Evolutionary conservation across 2,797 vertebrate species (phyloP).

Genomic region (Sebastes variabilis): DNA sequence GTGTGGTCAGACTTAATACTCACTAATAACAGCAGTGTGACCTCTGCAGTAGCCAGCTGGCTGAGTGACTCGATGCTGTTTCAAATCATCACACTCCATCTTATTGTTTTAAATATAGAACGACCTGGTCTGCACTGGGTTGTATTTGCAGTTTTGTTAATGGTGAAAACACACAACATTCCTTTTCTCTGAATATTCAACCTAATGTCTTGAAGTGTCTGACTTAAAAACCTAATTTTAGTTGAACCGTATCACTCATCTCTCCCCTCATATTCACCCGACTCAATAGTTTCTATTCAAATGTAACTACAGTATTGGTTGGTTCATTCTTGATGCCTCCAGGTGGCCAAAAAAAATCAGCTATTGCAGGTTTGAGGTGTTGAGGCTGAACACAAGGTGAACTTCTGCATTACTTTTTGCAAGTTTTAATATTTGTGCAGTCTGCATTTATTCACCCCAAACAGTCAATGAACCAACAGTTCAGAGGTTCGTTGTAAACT

Average conservation of each 20-base stretch:
- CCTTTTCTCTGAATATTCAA: not conserved
- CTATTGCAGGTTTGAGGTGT: not conserved
- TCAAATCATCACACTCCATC: conserved; percentile 8
- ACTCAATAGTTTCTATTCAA: not conserved
- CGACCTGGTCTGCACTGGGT: not conserved
- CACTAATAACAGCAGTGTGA: conserved; percentile 14
- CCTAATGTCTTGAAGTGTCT: not conserved
- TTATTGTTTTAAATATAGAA: not conserved
- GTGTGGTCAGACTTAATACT: conserved; percentile 22
- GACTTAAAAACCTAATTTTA: not conserved
- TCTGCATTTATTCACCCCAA: not conserved
- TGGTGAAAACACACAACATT: not conserved
- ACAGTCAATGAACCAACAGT: not conserved
- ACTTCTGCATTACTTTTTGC: not conserved
- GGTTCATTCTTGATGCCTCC: not conserved
- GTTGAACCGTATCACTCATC: too few relatives aligned
- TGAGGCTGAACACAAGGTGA: not conserved
- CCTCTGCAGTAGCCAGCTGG: not conserved
- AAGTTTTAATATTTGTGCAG: not conserved
- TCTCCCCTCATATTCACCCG: not conserved
- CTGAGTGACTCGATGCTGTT: not conserved
- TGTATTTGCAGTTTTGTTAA: not conserved
- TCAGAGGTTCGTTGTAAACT: not conserved
- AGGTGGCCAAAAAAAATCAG: not conserved
- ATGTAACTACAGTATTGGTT: not conserved